These are phyloP conservation scores for Stenodema calcarata DNA, from an alignment of 2,888 invertebrate genomes.

Conservation along the genomic window DNA sequence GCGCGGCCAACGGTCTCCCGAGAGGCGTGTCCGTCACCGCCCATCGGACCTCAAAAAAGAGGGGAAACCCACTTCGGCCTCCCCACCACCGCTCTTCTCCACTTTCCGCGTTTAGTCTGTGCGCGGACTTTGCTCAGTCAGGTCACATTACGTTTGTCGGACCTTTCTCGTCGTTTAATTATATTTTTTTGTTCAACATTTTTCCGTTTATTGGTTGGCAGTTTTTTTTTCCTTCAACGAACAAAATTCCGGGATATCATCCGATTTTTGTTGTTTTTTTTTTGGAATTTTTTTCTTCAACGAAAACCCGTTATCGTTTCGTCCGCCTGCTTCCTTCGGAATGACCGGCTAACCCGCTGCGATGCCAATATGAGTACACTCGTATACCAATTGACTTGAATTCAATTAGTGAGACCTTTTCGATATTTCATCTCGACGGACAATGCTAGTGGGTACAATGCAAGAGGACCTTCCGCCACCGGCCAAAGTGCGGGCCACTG, in stretches of 20 bases:
- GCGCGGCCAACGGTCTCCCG: background rate
- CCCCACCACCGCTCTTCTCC: constrained; percentile 52
- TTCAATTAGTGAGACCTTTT: background rate
- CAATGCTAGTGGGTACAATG: constrained; percentile 64
- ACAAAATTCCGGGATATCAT: background rate
- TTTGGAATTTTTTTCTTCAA: background rate
- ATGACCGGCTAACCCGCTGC: background rate
- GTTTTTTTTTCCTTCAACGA: background rate
- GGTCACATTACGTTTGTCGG: constrained; percentile 50
- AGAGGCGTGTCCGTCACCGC: background rate
- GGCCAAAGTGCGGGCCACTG: constrained; percentile 72
- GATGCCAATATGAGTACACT: background rate
- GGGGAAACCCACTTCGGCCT: constrained; percentile 24
- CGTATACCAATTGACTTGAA: background rate
- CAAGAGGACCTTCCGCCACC: constrained; percentile 65
- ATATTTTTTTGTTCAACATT: background rate
- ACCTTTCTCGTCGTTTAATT: constrained; percentile 26
- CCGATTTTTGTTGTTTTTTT: background rate
- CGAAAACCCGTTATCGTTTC: background rate
- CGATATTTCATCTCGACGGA: constrained; percentile 52
- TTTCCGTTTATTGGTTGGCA: constrained; percentile 1
- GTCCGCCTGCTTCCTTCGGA: background rate
- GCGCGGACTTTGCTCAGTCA: constrained; percentile 61
- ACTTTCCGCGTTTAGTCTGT: constrained; percentile 58
- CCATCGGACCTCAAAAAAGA: background rate